phyloP scores from a whole-genome alignment of 1,140 invertebrate genomes.

The Reticulitermes speratus region DNA sequence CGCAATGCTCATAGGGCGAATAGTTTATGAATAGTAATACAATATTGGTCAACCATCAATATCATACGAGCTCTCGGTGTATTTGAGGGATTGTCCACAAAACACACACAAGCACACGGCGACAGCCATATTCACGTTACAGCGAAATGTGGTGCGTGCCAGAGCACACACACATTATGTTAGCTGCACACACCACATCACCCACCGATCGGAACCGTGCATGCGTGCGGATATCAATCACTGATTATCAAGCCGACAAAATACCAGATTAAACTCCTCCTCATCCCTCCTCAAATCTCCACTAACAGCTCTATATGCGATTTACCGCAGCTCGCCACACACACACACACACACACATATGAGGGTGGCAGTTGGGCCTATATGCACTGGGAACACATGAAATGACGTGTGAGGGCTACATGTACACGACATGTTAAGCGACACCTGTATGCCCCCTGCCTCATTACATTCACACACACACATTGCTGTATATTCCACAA shows the following conservation, averaged over 20 bases:
- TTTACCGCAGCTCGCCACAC: constrained; percentile 9
- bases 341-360: neutral
- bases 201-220: constrained; percentile 25
- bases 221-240: constrained; percentile 33
- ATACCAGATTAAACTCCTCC: constrained; percentile 30
- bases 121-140: constrained; percentile 14
- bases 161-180: constrained; percentile 13
- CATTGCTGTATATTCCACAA: neutral
- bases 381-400: constrained; percentile 25
- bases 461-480: constrained; percentile 24
- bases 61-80: constrained; percentile 10
- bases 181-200: constrained; percentile 17
- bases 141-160: constrained; percentile 8
- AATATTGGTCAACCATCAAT: constrained; percentile 30
- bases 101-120: constrained; percentile 11
- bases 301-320: constrained; percentile 24
- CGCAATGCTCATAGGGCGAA: constrained; percentile 4
- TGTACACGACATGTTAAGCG: constrained; percentile 28
- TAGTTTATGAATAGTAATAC: constrained; percentile 29
- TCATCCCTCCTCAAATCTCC: constrained; percentile 26
- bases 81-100: constrained; percentile 29
- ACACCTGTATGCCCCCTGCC: constrained; percentile 28
- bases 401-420: constrained; percentile 26
- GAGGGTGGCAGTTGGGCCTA: neutral
- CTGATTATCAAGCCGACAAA: constrained; percentile 34